A percentile compares a stretch with the other conserved stretches of the same genome.
These are phyloP conservation scores for Rhamphomyia laevipes DNA, from an alignment of 2,888 invertebrate genomes.

Conservation along the genomic window DNA sequence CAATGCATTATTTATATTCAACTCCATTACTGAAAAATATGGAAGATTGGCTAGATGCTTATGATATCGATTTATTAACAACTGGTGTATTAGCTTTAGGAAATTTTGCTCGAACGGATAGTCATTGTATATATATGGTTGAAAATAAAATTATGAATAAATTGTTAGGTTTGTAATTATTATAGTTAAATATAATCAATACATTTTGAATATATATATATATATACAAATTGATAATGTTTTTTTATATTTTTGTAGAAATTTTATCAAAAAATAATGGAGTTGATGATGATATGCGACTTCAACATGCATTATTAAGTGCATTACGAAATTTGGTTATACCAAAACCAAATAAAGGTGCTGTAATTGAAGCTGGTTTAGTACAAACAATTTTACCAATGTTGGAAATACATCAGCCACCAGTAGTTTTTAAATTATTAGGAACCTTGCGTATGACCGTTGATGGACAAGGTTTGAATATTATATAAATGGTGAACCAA, in stretches of 20 bases:
- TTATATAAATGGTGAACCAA: not conserved
- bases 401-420: conserved; percentile 54
- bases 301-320: conserved; percentile 43
- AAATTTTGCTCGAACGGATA: conserved; percentile 80
- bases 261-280: conserved; percentile 45
- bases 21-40: conserved; percentile 56
- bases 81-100: conserved; percentile 77
- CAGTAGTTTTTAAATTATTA: conserved; percentile 75
- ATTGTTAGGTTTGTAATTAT: conserved; percentile 42
- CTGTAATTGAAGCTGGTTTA: conserved; percentile 59
- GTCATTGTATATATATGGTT: conserved; percentile 74
- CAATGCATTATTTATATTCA: conserved; percentile 74
- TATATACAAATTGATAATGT: not conserved
- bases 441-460: conserved; percentile 79
- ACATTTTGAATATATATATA: not conserved
- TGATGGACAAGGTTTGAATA: conserved; percentile 62
- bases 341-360: conserved; percentile 60
- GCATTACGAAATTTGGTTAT: conserved; percentile 68
- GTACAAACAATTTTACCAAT: conserved; percentile 61
- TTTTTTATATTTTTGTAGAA: conserved; percentile 23
- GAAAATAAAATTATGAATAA: conserved; percentile 63
- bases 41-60: conserved; percentile 64
- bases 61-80: conserved; percentile 62
- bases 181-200: not conserved
- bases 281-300: conserved; percentile 47